Evolutionary conservation across 2,113 vertebrate species (phyloP).

Genomic region (Vulpes lagopus): DNA sequence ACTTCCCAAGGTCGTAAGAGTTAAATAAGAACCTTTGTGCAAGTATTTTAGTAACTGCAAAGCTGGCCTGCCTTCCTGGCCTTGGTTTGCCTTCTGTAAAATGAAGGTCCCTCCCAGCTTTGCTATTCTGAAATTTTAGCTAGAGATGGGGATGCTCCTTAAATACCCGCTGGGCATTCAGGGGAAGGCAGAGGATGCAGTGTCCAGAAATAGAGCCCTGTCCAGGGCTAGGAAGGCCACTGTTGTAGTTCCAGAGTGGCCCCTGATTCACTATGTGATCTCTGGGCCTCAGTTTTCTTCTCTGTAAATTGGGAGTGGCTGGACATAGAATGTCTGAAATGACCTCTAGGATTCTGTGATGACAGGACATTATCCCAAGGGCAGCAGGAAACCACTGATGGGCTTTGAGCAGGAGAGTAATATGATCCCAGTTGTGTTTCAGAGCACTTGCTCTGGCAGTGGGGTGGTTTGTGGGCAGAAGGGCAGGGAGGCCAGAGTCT

Average conservation of each 20-base stretch:
- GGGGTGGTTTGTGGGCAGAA: background rate
- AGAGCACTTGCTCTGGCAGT: background rate
- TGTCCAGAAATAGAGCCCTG: background rate
- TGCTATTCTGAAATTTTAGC: background rate
- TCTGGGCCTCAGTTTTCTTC: conserved; percentile 5
- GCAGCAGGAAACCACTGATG: background rate
- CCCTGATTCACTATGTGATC: background rate
- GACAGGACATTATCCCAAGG: background rate
- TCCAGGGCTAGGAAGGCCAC: background rate
- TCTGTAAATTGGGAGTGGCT: background rate
- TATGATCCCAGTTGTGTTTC: background rate
- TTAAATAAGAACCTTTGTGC: background rate
- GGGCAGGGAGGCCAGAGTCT: background rate
- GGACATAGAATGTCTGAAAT: background rate
- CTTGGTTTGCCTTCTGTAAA: background rate
- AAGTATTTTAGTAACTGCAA: background rate
- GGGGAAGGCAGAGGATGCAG: background rate
- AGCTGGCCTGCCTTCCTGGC: background rate
- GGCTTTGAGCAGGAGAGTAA: background rate
- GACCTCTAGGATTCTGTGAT: background rate
- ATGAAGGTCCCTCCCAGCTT: background rate
- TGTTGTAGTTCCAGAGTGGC: background rate
- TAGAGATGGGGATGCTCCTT: background rate
- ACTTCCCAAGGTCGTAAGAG: background rate
- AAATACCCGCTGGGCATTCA: too few relatives aligned